Conservation (phyloP, 2,113 vertebrate genomes). For the Drymodes brunneopygia region DNA sequence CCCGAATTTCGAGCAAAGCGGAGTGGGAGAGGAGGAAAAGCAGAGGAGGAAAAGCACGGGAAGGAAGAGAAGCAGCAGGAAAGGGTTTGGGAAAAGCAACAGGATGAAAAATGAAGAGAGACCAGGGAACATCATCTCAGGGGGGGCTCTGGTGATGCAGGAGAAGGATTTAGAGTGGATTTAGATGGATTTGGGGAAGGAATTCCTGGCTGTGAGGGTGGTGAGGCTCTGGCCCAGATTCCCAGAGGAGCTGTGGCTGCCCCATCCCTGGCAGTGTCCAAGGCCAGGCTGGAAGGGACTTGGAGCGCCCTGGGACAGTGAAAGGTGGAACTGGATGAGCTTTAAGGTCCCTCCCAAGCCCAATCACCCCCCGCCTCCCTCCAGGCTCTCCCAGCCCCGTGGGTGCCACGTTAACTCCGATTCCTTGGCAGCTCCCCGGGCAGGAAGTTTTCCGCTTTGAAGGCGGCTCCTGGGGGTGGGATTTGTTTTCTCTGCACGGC, state of each 20-base stretch:
- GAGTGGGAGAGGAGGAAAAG: neutral
- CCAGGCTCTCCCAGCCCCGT: fast-evolving
- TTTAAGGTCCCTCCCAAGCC: neutral
- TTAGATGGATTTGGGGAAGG: neutral
- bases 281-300: fast-evolving
- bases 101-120: neutral
- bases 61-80: neutral
- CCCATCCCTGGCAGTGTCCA: neutral
- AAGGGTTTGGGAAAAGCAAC: neutral
- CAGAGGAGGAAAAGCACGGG: neutral
- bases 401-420: neutral
- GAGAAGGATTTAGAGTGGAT: neutral
- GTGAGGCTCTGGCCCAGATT: fast-evolving
- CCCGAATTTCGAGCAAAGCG: neutral
- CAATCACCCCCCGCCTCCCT: fast-evolving
- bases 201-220: neutral
- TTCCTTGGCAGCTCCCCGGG: neutral
- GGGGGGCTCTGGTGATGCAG: fast-evolving
- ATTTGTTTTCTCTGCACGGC: conserved; percentile 7
- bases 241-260: neutral
- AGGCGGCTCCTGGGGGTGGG: neutral
- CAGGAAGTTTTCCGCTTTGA: neutral
- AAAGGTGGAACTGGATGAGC: neutral
- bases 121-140: fast-evolving
- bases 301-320: neutral